Conservation (phyloP, 2,888 invertebrate species). For the Cremastinae sp. region DNA sequence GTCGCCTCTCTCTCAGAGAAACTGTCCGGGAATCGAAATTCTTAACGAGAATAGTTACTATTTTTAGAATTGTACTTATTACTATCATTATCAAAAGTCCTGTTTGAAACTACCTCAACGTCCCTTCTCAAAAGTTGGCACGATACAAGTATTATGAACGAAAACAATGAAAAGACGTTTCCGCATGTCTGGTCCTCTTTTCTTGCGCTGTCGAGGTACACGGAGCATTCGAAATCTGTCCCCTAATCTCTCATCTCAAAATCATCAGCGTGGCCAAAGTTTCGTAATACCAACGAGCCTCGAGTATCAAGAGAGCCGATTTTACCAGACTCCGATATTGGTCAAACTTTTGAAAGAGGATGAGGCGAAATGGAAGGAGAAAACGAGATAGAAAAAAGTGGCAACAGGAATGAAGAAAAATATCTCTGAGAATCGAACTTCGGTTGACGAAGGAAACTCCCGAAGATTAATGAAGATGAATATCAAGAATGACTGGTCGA, state of each 20-base stretch:
- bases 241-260: conserved; percentile 18
- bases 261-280: conserved; percentile 17
- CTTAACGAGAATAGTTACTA: too few species aligned
- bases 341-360: conserved; percentile 23
- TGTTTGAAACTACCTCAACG: too few species aligned
- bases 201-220: conserved; percentile 6
- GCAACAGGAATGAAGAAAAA: too few species aligned
- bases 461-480: conserved; percentile 51
- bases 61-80: too few species aligned
- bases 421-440: not conserved
- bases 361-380: not conserved
- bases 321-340: conserved; percentile 17
- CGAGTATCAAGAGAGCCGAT: conserved; percentile 33
- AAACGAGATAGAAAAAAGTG: not conserved
- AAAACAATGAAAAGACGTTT: too few species aligned
- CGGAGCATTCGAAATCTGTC: conserved; percentile 38
- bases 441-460: not conserved
- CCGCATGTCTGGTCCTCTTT: too few species aligned
- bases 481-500: conserved; percentile 40
- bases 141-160: too few species aligned
- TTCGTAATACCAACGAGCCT: conserved; percentile 35
- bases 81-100: too few species aligned
- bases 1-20: too few species aligned
- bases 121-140: too few species aligned
- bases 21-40: too few species aligned